phyloP scores from a whole-genome alignment of 2,113 vertebrate species.

The Mungos mungo region DNA sequence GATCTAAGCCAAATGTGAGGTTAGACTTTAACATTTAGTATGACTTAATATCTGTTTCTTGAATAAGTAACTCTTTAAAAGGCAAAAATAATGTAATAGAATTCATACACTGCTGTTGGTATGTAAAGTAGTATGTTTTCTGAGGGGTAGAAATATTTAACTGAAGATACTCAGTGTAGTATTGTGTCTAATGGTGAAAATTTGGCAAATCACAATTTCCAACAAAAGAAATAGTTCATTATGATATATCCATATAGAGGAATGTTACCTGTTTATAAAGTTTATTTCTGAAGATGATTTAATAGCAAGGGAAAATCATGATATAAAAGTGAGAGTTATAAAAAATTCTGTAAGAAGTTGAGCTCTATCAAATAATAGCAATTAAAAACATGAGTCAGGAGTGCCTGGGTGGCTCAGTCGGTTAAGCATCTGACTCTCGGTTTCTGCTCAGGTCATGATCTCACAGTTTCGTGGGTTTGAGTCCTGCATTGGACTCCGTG shows the following conservation, averaged over 20 bases:
- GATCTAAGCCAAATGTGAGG: neutral
- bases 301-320: neutral
- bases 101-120: neutral
- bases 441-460: no score
- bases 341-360: neutral
- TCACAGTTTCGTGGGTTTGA: no score
- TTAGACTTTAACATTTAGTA: slow-evolving; percentile 23
- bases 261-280: neutral
- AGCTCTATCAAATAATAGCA: neutral
- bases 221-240: slow-evolving; percentile 13
- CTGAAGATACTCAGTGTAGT: neutral
- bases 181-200: neutral
- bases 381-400: neutral
- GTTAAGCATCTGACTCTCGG: no score
- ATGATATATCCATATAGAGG: neutral
- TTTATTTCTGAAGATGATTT: slow-evolving; percentile 25
- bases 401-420: neutral
- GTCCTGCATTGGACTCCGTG: no score
- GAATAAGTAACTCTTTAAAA: slow-evolving; percentile 30
- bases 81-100: slow-evolving; percentile 8
- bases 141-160: neutral
- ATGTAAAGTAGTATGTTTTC: slow-evolving; percentile 21
- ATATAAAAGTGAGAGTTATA: slow-evolving; percentile 10
- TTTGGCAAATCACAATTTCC: neutral
- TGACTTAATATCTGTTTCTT: slow-evolving; percentile 42